Percentiles rank a stretch among this genome's conserved stretches.
Evolutionary conservation across 1,140 invertebrate genomes (phyloP).

Genomic region (Gonatopus flavifemur): DNA sequence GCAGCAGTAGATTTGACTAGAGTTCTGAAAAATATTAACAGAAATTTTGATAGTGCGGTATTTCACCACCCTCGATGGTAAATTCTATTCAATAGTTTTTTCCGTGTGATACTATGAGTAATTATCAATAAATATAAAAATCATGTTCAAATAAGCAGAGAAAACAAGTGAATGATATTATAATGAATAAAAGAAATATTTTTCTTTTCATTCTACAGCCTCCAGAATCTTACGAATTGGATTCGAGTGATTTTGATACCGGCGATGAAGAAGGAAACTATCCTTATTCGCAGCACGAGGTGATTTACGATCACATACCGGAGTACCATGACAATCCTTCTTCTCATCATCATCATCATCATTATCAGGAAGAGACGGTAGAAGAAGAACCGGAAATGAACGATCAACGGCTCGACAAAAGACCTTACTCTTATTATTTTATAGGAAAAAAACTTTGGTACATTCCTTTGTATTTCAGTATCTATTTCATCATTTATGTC

Average conservation of each 20-base stretch:
- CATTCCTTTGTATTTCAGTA: constrained; percentile 78
- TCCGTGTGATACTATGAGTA: too few relatives aligned
- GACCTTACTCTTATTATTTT: constrained; percentile 78
- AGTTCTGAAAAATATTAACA: too few relatives aligned
- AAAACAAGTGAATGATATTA: too few relatives aligned
- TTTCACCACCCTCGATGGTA: too few relatives aligned
- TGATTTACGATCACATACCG: constrained; percentile 47
- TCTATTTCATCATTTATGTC: constrained; percentile 82
- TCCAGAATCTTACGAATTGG: constrained; percentile 15
- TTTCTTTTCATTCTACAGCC: constrained; percentile 13
- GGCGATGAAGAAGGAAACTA: neutral
- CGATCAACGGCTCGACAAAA: constrained; percentile 68
- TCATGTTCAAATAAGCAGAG: too few relatives aligned
- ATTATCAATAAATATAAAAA: too few relatives aligned
- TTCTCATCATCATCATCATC: constrained; percentile 54
- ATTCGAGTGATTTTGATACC: constrained; percentile 2
- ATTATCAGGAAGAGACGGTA: constrained; percentile 38
- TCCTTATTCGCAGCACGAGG: constrained; percentile 34
- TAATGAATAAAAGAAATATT: too few relatives aligned
- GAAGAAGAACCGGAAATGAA: constrained; percentile 60
- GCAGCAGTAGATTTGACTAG: too few relatives aligned
- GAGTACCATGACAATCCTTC: constrained; percentile 53
- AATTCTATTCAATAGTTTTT: too few relatives aligned
- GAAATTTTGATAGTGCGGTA: too few relatives aligned
- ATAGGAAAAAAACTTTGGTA: constrained; percentile 81